Base-by-base conservation (phyloP, 2,113 vertebrate genomes). In the Leptodactylus fuscus region DNA sequence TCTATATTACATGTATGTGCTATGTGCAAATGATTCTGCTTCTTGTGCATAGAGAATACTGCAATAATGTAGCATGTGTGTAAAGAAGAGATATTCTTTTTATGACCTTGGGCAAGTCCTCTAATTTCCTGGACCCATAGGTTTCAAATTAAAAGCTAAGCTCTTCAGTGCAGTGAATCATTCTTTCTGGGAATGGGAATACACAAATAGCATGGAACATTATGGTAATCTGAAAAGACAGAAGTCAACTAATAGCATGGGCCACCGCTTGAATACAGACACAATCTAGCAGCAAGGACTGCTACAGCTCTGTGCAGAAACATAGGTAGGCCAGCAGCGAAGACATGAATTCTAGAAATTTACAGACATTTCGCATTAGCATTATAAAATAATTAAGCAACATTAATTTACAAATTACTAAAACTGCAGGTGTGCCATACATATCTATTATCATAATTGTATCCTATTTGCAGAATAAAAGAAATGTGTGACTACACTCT, bases 21-120 rank as follows among this genome's bases (percentile, higher is more conserved):
- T 22, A 67, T 65, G 27, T 32, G 2, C 32, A 1, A 5, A n/a
- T 41, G 18, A 38, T n/a, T 41, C 18, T 34, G 65, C 9, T 32
- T 2, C 13, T 15, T n/a, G 5, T 29, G 22, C 5, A 75, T 24
- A 27, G 41, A 46, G 22, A n/a, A 48, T 27, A 24, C 9, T 27
- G 12, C n/a, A 48, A 29, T 48, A 15, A 16, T 75, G 20, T 48
- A 16, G 10, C 15, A 11, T 24, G 20, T 5, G 44, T 44, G 70
- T 11, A 41, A 24, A 34, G 1, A 71, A 73, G 44, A 41, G 2
- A n/a, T 6, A 22, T 73, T 12, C 36, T 76, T 41, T 60, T 24
- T 84, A 18, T 67, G 73, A 77, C 73, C 82, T 84, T 84, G 82
- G 36, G 16, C n/a, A 67, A 51, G 73, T 84, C 38, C 60, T 51